These are phyloP conservation scores for Atherix ibis DNA, from an alignment of 2,888 invertebrate species.

Conservation along the genomic window DNA sequence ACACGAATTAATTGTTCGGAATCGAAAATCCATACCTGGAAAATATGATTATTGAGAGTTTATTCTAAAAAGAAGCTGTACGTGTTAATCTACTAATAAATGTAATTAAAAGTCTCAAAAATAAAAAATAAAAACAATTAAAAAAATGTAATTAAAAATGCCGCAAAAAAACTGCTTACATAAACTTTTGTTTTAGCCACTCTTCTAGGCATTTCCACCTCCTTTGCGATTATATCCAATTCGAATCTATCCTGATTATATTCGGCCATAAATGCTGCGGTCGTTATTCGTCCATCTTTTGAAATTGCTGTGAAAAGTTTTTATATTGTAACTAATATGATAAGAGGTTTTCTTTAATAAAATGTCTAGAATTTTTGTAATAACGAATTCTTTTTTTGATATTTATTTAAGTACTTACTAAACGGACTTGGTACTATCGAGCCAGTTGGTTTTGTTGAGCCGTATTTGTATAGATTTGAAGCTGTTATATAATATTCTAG, in stretches of 20 bases:
- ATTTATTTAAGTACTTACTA: constrained; percentile 13
- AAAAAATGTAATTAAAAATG: background rate
- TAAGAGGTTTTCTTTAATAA: background rate
- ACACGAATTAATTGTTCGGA: constrained; percentile 68
- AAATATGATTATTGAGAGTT: too few species aligned
- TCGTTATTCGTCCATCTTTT: constrained; percentile 33
- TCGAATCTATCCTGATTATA: constrained; percentile 80
- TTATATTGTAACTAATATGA: background rate
- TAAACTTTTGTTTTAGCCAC: constrained; percentile 61
- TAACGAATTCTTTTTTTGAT: constrained; percentile 1
- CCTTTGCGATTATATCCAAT: constrained; percentile 68
- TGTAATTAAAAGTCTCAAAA: too few species aligned
- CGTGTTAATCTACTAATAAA: too few species aligned
- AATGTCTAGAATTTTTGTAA: background rate
- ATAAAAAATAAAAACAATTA: constrained; percentile 4
- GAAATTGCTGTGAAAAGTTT: constrained; percentile 24
- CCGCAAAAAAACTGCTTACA: constrained; percentile 37
- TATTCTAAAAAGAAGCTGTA: too few species aligned
- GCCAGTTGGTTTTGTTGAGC: constrained; percentile 58
- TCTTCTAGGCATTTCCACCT: constrained; percentile 60
- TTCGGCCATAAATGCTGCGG: constrained; percentile 71
- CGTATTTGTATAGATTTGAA: constrained; percentile 66
- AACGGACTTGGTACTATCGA: constrained; percentile 83
- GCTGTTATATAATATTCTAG: constrained; percentile 67
- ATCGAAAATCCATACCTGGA: constrained; percentile 79